phyloP scores from a whole-genome alignment of 2,797 vertebrate species.

The Brachyrhaphis roseni region DNA sequence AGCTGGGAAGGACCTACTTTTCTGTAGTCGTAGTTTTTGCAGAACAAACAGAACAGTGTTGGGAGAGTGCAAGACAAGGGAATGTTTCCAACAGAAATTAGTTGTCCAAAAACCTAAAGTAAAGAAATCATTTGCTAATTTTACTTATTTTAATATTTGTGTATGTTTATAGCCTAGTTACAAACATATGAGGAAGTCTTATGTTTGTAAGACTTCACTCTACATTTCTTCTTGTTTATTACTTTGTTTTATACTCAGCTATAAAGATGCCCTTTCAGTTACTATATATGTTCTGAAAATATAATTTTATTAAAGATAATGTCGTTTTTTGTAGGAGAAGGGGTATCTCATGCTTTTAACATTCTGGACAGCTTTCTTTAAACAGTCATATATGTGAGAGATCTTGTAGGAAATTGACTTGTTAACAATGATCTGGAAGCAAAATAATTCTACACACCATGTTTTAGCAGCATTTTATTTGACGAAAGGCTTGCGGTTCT shows the following conservation, averaged over 20 bases:
- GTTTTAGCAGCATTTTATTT: neutral
- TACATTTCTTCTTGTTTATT: neutral
- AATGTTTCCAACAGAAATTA: neutral
- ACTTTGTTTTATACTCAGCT: neutral
- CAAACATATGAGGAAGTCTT: neutral
- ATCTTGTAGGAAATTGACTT: neutral
- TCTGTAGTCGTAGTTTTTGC: neutral
- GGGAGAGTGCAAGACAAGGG: neutral
- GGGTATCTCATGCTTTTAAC: neutral
- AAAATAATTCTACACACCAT: neutral
- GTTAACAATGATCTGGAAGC: neutral
- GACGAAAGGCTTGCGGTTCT: neutral
- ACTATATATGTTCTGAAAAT: neutral
- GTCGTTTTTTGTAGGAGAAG: neutral
- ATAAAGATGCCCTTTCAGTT: neutral
- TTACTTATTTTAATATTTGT: neutral
- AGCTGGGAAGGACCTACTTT: neutral
- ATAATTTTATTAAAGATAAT: neutral
- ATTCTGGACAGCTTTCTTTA: neutral
- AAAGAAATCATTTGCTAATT: neutral
- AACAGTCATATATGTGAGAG: neutral
- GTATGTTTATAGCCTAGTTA: neutral
- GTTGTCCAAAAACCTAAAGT: neutral
- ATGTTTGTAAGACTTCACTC: too few relatives aligned
- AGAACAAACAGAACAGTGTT: neutral